Conservation (phyloP, 2,797 vertebrate species). For the Catostomus latipinnis region DNA sequence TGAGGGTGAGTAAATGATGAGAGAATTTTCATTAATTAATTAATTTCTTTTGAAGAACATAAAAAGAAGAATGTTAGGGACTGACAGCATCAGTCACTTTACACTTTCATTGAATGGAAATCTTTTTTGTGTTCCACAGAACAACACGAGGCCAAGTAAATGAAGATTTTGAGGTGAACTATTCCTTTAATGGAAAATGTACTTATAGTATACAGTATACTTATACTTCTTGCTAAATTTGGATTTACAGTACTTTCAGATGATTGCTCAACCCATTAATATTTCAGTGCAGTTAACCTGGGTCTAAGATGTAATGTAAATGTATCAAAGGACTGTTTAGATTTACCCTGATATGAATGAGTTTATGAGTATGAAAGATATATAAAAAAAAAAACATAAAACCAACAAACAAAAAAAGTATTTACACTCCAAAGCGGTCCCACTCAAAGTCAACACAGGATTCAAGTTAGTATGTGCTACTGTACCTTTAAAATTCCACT, state of each 20-base stretch:
- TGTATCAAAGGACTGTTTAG: constrained; percentile 50
- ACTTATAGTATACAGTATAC: constrained; percentile 6
- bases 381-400: constrained; percentile 28
- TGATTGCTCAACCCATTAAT: constrained; percentile 44
- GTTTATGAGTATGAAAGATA: constrained; percentile 37
- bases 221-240: constrained; percentile 40
- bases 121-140: too few relatives aligned
- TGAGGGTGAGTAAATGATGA: too few relatives aligned
- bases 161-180: constrained; percentile 8
- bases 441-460: constrained; percentile 54
- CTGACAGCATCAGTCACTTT: too few relatives aligned
- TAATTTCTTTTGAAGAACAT: too few relatives aligned
- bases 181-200: constrained; percentile 10
- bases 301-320: constrained; percentile 50
- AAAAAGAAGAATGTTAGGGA: too few relatives aligned
- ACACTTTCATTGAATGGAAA: too few relatives aligned
- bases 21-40: too few relatives aligned
- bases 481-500: constrained; percentile 47
- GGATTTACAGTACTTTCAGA: constrained; percentile 54
- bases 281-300: constrained; percentile 59
- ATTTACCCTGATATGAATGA: constrained; percentile 51
- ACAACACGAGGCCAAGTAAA: too few relatives aligned
- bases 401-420: constrained; percentile 44
- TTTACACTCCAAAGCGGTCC: constrained; percentile 57
- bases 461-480: constrained; percentile 53